Evolutionary conservation across 2,113 vertebrate genomes (phyloP).

Genomic region (Cettia cetti): DNA sequence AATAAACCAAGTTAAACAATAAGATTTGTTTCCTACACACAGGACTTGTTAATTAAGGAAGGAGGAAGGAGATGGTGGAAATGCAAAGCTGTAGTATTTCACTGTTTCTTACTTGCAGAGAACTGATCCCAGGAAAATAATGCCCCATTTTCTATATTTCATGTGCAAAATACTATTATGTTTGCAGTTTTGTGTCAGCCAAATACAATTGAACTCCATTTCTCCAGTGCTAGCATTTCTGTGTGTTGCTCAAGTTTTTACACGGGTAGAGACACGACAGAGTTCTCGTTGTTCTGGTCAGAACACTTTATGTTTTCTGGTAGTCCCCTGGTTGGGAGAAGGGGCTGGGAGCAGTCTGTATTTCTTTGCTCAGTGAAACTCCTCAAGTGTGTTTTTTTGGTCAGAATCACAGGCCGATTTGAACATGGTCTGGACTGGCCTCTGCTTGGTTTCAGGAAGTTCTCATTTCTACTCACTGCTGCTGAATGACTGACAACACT

Average conservation of each 20-base stretch:
- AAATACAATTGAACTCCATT: background rate
- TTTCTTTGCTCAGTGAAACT: background rate
- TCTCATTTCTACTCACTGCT: background rate
- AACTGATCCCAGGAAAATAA: background rate
- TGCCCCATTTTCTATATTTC: background rate
- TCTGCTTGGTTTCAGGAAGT: background rate
- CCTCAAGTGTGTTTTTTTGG: rapidly evolving
- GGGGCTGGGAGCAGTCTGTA: background rate
- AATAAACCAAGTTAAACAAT: conserved; percentile 24
- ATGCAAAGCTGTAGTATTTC: background rate
- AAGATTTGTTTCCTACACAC: background rate
- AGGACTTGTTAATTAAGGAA: background rate
- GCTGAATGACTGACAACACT: background rate
- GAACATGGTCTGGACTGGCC: background rate
- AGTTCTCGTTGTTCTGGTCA: background rate
- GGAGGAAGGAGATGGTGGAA: background rate
- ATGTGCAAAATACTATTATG: background rate
- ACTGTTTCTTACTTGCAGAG: background rate
- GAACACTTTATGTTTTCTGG: background rate
- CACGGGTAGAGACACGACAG: background rate
- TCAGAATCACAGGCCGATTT: background rate
- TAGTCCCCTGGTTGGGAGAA: background rate
- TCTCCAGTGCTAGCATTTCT: background rate
- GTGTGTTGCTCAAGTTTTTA: background rate
- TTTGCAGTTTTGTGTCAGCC: background rate